These are phyloP conservation scores for Dicerorhinus sumatrensis DNA, from an alignment of 2,113 vertebrate genomes.

Conservation along the genomic window DNA sequence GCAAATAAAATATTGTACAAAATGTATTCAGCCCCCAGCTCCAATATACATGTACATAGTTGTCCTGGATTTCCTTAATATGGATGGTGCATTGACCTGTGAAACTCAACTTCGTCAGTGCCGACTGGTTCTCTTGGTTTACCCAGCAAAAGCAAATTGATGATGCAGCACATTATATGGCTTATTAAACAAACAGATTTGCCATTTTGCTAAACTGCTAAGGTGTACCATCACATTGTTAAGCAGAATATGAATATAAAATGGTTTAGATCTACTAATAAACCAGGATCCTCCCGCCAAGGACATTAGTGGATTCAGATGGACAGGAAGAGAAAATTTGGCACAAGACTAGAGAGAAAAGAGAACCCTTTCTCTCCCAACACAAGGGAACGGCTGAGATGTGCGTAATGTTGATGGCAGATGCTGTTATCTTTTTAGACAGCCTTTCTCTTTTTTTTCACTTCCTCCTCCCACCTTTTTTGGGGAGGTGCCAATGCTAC, in stretches of 20 bases:
- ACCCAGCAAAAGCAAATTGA: conserved; percentile 37
- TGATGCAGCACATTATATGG: conserved; percentile 30
- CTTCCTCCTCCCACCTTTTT: neutral
- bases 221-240: neutral
- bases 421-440: conserved; percentile 23
- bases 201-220: conserved; percentile 50
- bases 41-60: neutral
- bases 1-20: conserved; percentile 64
- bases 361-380: neutral
- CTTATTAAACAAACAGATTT: conserved; percentile 67
- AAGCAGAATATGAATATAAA: conserved; percentile 11
- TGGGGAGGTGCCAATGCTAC: neutral
- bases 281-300: neutral
- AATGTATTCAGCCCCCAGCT: conserved; percentile 45
- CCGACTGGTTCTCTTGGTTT: conserved; percentile 36
- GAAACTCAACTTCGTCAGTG: conserved; percentile 60
- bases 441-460: neutral
- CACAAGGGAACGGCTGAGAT: neutral
- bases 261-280: conserved; percentile 30
- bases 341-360: neutral
- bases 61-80: conserved; percentile 52
- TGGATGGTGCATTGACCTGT: conserved; percentile 19
- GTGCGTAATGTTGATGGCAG: neutral
- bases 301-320: neutral
- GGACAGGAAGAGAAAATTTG: conserved; percentile 26